Evolutionary conservation across 2,888 invertebrate genomes (phyloP).

Genomic region (Xylophagus ater): DNA sequence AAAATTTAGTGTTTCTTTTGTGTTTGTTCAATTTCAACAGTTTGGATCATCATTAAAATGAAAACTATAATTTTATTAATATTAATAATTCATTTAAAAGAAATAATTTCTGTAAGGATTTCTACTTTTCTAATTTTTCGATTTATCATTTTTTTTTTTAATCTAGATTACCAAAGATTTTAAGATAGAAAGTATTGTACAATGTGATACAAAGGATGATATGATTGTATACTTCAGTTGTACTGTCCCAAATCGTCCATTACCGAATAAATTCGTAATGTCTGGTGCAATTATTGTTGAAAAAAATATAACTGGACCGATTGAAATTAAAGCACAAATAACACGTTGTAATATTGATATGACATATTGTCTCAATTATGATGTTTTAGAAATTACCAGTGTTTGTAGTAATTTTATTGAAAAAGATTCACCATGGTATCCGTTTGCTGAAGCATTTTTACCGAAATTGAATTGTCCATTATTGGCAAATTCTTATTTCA

Average conservation of each 20-base stretch:
- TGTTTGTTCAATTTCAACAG: too few species aligned
- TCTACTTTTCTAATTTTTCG: too few species aligned
- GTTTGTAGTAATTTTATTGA: slow-evolving; percentile 10
- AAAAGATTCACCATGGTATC: slow-evolving; percentile 4
- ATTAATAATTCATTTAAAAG: too few species aligned
- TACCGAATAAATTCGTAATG: slow-evolving; percentile 8
- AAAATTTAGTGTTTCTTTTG: too few species aligned
- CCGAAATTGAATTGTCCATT: slow-evolving; percentile 11
- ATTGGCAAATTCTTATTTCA: slow-evolving; percentile 4
- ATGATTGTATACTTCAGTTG: slow-evolving; percentile 5
- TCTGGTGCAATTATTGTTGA: slow-evolving; percentile 10
- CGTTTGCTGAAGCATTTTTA: slow-evolving; percentile 6
- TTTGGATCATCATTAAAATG: too few species aligned
- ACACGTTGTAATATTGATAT: slow-evolving; percentile 13
- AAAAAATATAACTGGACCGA: slow-evolving; percentile 8
- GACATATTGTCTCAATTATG: slow-evolving; percentile 10
- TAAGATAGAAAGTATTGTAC: slow-evolving; percentile 10
- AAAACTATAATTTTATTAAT: too few species aligned
- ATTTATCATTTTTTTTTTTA: too few species aligned
- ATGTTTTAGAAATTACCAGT: neutral
- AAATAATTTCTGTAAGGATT: too few species aligned
- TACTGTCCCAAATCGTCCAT: slow-evolving; percentile 9
- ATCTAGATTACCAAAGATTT: slow-evolving; percentile 9
- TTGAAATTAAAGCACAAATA: slow-evolving; percentile 7
- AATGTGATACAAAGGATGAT: slow-evolving; percentile 6